Percentiles rank a stretch among this genome's conserved stretches.
phyloP scores from a whole-genome alignment of 2,113 vertebrate genomes.

The Sterna hirundo region DNA sequence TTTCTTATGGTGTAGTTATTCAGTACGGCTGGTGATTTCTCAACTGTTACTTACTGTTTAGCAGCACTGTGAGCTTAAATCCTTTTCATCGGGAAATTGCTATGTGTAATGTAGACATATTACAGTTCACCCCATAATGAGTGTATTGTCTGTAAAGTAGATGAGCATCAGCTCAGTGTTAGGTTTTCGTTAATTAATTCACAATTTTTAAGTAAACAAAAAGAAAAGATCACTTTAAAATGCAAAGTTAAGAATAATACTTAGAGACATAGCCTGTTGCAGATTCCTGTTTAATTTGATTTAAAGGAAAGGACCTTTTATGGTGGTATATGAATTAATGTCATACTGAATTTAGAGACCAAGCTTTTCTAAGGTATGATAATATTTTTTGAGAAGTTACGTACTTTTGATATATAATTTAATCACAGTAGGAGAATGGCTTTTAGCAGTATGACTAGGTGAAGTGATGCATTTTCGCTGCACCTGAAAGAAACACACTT shows the following conservation, averaged over 20 bases:
- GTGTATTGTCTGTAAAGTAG: not conserved
- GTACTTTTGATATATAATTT: not conserved
- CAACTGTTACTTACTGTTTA: not conserved
- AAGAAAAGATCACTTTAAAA: not conserved
- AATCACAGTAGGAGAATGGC: not conserved
- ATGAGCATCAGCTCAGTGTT: not conserved
- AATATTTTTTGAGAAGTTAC: not conserved
- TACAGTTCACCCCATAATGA: not conserved
- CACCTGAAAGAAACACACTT: not conserved
- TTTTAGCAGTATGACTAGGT: not conserved
- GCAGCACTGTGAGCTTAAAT: not conserved
- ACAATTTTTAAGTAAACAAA: not conserved
- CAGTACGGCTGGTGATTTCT: not conserved
- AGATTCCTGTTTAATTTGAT: not conserved
- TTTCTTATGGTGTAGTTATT: not conserved
- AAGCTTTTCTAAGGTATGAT: not conserved
- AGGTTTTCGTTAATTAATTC: not conserved
- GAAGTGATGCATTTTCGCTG: not conserved
- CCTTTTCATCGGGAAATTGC: not conserved
- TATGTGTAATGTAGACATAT: not conserved
- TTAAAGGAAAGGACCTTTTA: not conserved
- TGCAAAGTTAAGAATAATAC: not conserved
- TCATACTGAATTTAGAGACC: not conserved
- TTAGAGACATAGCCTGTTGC: not conserved
- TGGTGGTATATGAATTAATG: not conserved